These are phyloP conservation scores for Ceraclea dissimilis DNA, from an alignment of 2,888 invertebrate species.

Conservation along the genomic window DNA sequence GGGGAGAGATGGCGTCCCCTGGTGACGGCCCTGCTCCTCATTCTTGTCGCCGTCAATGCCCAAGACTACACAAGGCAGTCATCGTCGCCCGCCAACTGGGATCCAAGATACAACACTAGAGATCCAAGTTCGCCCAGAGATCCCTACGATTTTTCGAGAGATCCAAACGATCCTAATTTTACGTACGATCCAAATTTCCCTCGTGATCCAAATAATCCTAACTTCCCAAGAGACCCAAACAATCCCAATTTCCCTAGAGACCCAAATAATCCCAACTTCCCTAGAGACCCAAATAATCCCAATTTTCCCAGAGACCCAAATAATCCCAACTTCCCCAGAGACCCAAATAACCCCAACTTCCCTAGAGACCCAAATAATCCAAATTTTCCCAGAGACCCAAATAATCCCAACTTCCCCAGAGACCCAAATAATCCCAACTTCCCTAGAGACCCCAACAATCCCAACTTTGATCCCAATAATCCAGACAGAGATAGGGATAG, in stretches of 20 bases:
- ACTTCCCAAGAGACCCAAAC: slow-evolving; percentile 16
- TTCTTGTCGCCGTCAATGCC: neutral
- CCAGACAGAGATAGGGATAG: slow-evolving; percentile 7
- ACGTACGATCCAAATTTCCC: slow-evolving; percentile 5
- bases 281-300: slow-evolving; percentile 13
- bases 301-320: slow-evolving; percentile 6
- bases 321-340: slow-evolving; percentile 15
- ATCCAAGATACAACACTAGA: slow-evolving; percentile 3
- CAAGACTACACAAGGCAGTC: slow-evolving; percentile 12
- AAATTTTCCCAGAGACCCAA: slow-evolving; percentile 16
- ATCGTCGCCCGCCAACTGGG: slow-evolving; percentile 7
- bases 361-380: slow-evolving; percentile 15
- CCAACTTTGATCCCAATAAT: slow-evolving; percentile 15
- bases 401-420: slow-evolving; percentile 15
- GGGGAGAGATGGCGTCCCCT: slow-evolving; percentile 15
- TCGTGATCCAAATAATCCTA: slow-evolving; percentile 17
- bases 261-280: slow-evolving; percentile 10
- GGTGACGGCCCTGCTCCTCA: slow-evolving; percentile 4
- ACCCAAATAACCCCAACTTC: slow-evolving; percentile 13
- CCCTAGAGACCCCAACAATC: slow-evolving; percentile 17
- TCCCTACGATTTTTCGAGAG: neutral
- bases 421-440: slow-evolving; percentile 18
- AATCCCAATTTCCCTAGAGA: slow-evolving; percentile 18
- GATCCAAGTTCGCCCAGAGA: neutral
- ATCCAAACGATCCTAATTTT: neutral